These are phyloP conservation scores for Drosophila gunungcola DNA, from an alignment of 1,140 invertebrate species.

Conservation along the genomic window DNA sequence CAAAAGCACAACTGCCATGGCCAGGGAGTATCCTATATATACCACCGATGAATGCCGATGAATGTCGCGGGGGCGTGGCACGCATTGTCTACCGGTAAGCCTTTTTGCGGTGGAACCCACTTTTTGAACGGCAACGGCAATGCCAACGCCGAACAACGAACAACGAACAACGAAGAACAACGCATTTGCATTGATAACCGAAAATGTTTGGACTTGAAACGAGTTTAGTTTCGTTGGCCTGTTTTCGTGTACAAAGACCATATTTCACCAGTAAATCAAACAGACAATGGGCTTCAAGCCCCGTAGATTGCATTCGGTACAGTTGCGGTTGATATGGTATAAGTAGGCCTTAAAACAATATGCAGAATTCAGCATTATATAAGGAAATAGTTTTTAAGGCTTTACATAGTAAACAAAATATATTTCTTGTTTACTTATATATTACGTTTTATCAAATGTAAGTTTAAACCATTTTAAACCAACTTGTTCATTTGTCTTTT, in stretches of 20 bases:
- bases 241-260: conserved; percentile 64
- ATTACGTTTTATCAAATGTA: no score
- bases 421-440: no score
- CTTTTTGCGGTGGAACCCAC: conserved; percentile 63
- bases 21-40: background rate
- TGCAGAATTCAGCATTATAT: no score
- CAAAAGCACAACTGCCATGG: conserved; percentile 44
- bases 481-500: no score
- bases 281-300: conserved; percentile 55
- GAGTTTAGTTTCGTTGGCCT: conserved; percentile 17
- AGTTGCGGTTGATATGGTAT: conserved; percentile 10
- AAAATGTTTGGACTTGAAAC: conserved; percentile 47
- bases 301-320: conserved; percentile 6
- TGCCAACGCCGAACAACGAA: background rate
- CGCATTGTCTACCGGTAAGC: conserved; percentile 62
- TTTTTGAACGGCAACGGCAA: conserved; percentile 45
- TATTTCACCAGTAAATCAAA: conserved; percentile 77
- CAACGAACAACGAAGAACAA: conserved; percentile 46
- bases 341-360: background rate
- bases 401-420: no score
- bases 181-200: conserved; percentile 74
- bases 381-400: no score
- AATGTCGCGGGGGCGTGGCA: conserved; percentile 49
- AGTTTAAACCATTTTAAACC: background rate
- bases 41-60: conserved; percentile 16